A percentile compares a stretch with the other conserved stretches of the same genome.
Conservation (phyloP, 2,888 invertebrate genomes). For the Lasioglossum oenotherae region DNA sequence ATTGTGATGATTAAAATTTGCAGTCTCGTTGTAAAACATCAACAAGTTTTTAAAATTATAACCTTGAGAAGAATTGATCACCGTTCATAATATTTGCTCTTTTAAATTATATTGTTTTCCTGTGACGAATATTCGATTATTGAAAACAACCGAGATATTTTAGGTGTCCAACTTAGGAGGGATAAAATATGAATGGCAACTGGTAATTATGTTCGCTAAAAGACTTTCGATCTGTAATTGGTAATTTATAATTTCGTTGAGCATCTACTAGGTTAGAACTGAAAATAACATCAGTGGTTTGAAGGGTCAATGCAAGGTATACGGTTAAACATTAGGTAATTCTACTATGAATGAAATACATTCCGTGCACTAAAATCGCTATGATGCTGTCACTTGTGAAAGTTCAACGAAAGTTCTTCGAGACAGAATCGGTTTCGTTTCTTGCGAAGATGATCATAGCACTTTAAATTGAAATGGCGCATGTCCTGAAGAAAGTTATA, state of each 20-base stretch:
- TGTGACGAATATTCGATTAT: not conserved
- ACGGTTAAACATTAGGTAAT: conserved; percentile 46
- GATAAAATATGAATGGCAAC: no score
- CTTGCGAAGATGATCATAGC: conserved; percentile 8
- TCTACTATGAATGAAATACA: conserved; percentile 49
- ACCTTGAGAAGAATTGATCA: not conserved
- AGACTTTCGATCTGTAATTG: no score
- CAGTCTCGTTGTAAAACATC: not conserved
- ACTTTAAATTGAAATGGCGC: conserved; percentile 16
- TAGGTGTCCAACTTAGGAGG: not conserved
- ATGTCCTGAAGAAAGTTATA: conserved; percentile 26
- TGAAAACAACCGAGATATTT: not conserved
- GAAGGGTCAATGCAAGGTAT: conserved; percentile 10
- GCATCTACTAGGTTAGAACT: not conserved
- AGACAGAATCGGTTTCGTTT: conserved; percentile 48
- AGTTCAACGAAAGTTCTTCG: conserved; percentile 57
- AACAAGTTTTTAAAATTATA: not conserved
- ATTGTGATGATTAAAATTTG: not conserved
- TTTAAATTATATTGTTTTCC: not conserved
- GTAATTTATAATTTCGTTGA: not conserved
- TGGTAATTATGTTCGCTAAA: not conserved
- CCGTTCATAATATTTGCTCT: not conserved
- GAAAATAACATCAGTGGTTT: conserved; percentile 15
- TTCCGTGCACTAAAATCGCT: conserved; percentile 48
- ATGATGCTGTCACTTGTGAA: conserved; percentile 52